These are phyloP conservation scores for Phortica variegata DNA, from an alignment of 1,140 invertebrate genomes.

Conservation along the genomic window DNA sequence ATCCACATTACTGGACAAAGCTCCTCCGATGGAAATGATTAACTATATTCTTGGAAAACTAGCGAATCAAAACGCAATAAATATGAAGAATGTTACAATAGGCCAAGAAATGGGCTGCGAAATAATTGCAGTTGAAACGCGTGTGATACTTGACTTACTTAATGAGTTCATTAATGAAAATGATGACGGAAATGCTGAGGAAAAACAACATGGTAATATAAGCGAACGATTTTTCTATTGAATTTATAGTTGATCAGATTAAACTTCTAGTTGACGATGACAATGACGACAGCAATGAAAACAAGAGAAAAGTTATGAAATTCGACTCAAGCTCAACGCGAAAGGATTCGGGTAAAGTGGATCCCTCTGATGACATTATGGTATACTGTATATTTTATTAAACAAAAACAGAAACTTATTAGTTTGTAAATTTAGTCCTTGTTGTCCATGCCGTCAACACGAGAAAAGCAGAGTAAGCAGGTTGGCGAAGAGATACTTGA, in stretches of 20 bases:
- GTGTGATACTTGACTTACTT: constrained; percentile 69
- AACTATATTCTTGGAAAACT: constrained; percentile 84
- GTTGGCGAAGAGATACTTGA: constrained; percentile 95
- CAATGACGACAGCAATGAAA: constrained; percentile 15
- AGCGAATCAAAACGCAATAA: constrained; percentile 82
- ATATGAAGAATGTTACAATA: constrained; percentile 66
- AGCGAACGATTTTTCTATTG: not conserved
- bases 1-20: constrained; percentile 62
- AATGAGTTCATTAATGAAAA: constrained; percentile 59
- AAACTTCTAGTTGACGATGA: constrained; percentile 23
- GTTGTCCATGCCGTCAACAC: constrained; percentile 88
- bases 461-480: constrained; percentile 94
- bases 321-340: constrained; percentile 14
- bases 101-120: constrained; percentile 64
- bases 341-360: constrained; percentile 59
- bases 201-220: constrained; percentile 58
- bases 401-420: too few relatives aligned
- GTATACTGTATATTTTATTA: constrained; percentile 42
- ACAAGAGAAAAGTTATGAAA: constrained; percentile 22
- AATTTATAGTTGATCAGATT: not conserved
- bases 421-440: constrained; percentile 70
- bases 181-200: constrained; percentile 55
- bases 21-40: constrained; percentile 66
- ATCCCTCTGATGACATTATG: constrained; percentile 67
- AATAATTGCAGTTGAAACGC: constrained; percentile 70